Evolutionary conservation across 1,140 invertebrate species (phyloP), one percentile per base, ranked within the genome.

Genomic region (Danaus plexippus): DNA sequence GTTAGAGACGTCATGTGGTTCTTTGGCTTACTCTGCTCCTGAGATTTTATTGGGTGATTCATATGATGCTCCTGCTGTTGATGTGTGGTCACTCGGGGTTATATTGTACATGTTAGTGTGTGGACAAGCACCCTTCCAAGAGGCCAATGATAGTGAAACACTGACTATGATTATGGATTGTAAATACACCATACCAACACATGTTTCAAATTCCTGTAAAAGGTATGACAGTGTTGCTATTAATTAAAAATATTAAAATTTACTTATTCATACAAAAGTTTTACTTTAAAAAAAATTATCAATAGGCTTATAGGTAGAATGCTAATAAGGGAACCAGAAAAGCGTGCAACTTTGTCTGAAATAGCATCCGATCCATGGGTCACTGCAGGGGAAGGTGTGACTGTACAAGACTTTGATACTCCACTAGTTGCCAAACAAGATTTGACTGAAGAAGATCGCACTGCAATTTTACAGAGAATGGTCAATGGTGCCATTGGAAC

Each of bases 91-190:
- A 7, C 88, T 99, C 45, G 98, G 98, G 45, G 98, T 99, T 3
- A 98, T 99, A 75, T 89, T 99, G 18, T 99, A 97, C 85, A 99
- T 99, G 98, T 88, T 99, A 68, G 98, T 99, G 1, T 97, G 95
- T 88, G 98, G 98, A 11, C 92, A 95, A 75, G 94, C 97, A 11
- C 98, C 98, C 11, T 99, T 99, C 85, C 97, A 99, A 88, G 98
- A 99, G 89, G 97, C 97, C 15, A 99, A 99, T 87, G 98, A 99
- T 82, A 98, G 96, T 75, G 98, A 99, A 90, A 99, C 98, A 0
- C 87, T 99, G 11, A 99, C 97, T 1, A 99, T 98, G 96, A 99
- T 99, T 62, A 98, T 99, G 95, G 98, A 99, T 81, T 99, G 97
- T 89, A 98, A 98, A 90, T 99, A 99, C 80, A 93, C 93, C 49